A percentile compares a stretch with the other conserved stretches of the same genome.
phyloP scores from a whole-genome alignment of 2,113 vertebrate genomes.

The Lagenorhynchus albirostris region DNA sequence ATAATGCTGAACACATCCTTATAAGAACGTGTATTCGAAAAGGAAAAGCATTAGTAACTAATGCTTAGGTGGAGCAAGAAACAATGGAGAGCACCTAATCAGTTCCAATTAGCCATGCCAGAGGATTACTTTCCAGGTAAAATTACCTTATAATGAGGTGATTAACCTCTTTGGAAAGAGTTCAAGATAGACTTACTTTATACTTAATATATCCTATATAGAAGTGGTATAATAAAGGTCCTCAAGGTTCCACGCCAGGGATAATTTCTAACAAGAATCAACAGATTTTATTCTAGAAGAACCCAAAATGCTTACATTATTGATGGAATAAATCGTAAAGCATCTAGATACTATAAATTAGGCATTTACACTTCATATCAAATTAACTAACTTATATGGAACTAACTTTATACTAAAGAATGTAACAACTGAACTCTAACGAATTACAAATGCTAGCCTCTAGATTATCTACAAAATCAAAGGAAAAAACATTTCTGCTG shows the following conservation, averaged over 20 bases:
- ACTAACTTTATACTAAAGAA: neutral
- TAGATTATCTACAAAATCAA: neutral
- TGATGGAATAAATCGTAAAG: neutral
- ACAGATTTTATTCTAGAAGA: neutral
- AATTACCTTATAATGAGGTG: conserved; percentile 61
- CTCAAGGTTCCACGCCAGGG: neutral
- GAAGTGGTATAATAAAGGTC: neutral
- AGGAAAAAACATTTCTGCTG: neutral
- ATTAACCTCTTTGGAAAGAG: conserved; percentile 66
- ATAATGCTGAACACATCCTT: neutral
- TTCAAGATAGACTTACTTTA: conserved; percentile 12
- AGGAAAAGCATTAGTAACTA: conserved; percentile 13
- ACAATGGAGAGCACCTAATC: conserved; percentile 15
- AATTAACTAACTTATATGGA: neutral
- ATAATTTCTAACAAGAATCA: neutral
- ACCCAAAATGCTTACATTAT: neutral
- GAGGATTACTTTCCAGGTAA: conserved; percentile 45
- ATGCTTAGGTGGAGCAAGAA: neutral
- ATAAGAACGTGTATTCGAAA: neutral
- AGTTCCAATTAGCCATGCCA: conserved; percentile 54
- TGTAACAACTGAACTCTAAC: neutral
- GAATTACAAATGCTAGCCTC: neutral
- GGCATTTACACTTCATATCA: neutral
- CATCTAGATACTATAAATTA: neutral
- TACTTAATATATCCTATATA: conserved; percentile 23